Percentiles rank a stretch among this genome's conserved stretches.
These are phyloP conservation scores for Lacerta agilis DNA, from an alignment of 2,797 vertebrate species.

Conservation along the genomic window DNA sequence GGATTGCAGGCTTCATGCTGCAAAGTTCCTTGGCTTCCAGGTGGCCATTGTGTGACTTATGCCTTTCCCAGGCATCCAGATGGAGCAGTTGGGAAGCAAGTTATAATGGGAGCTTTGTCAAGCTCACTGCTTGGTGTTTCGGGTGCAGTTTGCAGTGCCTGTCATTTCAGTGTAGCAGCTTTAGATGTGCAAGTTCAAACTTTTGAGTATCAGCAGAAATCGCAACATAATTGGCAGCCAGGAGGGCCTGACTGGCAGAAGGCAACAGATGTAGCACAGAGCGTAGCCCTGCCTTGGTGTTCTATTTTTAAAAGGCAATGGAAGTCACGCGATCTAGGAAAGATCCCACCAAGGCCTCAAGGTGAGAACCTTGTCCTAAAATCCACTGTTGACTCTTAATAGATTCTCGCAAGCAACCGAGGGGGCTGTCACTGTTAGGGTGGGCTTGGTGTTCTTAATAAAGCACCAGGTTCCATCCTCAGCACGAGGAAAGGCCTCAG, in stretches of 20 bases:
- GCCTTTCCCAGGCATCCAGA: not conserved
- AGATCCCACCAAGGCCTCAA: not conserved
- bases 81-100: not conserved
- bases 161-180: not conserved
- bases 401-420: not conserved
- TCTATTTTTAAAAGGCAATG: slow-evolving; percentile 6
- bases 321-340: not conserved
- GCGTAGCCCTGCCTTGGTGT: not conserved
- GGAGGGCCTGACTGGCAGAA: not conserved
- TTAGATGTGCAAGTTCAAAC: not conserved
- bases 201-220: not conserved
- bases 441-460: not conserved
- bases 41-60: not conserved
- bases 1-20: not conserved
- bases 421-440: too few species aligned
- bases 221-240: not conserved
- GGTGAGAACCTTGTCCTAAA: not conserved
- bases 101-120: not conserved
- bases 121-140: not conserved
- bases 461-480: not conserved
- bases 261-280: not conserved
- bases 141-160: not conserved
- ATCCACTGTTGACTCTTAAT: not conserved
- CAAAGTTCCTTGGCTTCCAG: too few species aligned
- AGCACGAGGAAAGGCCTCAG: not conserved